These are phyloP conservation scores for Nipponacmea schrenckii DNA, from an alignment of 2,888 invertebrate species.

Conservation along the genomic window DNA sequence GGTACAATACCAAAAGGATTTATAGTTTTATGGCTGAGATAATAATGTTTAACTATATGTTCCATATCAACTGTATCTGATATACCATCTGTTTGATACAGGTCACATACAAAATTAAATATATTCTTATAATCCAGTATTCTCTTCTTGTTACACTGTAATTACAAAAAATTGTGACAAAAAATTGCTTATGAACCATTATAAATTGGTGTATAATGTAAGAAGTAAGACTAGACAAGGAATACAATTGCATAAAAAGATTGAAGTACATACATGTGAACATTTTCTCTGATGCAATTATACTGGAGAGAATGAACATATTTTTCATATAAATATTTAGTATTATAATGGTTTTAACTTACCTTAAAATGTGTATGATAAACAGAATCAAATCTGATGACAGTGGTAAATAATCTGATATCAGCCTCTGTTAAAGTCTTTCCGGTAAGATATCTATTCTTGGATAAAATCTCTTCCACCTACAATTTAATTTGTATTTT, in stretches of 20 bases:
- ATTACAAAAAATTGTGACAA: slow-evolving; percentile 12
- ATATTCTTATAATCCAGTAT: slow-evolving; percentile 61
- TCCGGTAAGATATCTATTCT: slow-evolving; percentile 54
- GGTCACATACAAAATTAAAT: slow-evolving; percentile 58
- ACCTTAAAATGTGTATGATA: slow-evolving; percentile 65
- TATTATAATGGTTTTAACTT: too few relatives aligned
- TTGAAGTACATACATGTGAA: too few relatives aligned
- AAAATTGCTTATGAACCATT: too few relatives aligned
- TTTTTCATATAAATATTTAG: too few relatives aligned
- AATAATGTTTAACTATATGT: slow-evolving; percentile 59
- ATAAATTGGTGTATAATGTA: too few relatives aligned
- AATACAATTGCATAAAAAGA: too few relatives aligned
- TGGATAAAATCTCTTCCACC: slow-evolving; percentile 57
- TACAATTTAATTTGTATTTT: slow-evolving; percentile 19
- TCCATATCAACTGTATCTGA: slow-evolving; percentile 56
- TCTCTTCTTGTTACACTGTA: slow-evolving; percentile 59
- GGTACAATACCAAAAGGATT: slow-evolving; percentile 55
- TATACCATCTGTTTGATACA: slow-evolving; percentile 59
- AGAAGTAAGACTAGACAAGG: too few relatives aligned
- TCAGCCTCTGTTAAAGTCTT: slow-evolving; percentile 61
- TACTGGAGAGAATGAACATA: too few relatives aligned
- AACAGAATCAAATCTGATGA: slow-evolving; percentile 62
- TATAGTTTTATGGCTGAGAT: slow-evolving; percentile 48
- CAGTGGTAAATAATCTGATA: slow-evolving; percentile 58
- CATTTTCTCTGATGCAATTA: too few relatives aligned